phyloP scores from a whole-genome alignment of 2,797 vertebrate genomes.

The Rhynchotus rufescens region DNA sequence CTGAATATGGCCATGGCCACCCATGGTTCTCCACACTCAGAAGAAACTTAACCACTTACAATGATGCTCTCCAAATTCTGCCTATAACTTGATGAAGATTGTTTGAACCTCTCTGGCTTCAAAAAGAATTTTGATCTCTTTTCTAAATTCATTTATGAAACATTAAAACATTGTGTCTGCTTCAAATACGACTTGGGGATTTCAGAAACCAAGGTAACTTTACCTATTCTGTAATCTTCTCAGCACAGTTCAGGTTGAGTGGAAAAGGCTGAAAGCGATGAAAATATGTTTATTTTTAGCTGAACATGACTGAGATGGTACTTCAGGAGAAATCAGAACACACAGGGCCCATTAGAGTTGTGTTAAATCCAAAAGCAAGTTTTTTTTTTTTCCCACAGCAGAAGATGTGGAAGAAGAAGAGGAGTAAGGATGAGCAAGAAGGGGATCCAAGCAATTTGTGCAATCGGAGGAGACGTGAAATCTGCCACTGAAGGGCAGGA shows the following conservation, averaged over 20 bases:
- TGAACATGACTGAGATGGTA: neutral
- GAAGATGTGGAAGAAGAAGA: neutral
- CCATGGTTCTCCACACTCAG: neutral
- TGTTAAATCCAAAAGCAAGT: neutral
- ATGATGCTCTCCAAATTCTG: neutral
- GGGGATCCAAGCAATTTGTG: neutral
- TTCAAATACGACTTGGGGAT: neutral
- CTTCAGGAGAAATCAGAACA: neutral
- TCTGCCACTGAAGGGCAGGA: neutral
- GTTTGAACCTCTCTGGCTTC: neutral
- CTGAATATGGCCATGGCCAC: neutral
- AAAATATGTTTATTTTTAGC: constrained; percentile 46
- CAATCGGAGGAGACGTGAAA: neutral
- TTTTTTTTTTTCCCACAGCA: neutral
- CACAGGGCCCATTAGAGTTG: neutral
- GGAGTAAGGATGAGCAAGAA: neutral
- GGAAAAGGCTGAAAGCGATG: neutral
- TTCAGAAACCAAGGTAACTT: neutral
- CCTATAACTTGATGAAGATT: neutral
- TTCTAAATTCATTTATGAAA: neutral
- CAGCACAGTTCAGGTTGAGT: neutral
- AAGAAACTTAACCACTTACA: neutral
- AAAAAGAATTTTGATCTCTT: neutral
- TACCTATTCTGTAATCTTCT: neutral
- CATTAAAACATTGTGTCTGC: neutral